These are phyloP conservation scores for Arenaria interpres DNA, from an alignment of 2,113 vertebrate species.

Conservation along the genomic window DNA sequence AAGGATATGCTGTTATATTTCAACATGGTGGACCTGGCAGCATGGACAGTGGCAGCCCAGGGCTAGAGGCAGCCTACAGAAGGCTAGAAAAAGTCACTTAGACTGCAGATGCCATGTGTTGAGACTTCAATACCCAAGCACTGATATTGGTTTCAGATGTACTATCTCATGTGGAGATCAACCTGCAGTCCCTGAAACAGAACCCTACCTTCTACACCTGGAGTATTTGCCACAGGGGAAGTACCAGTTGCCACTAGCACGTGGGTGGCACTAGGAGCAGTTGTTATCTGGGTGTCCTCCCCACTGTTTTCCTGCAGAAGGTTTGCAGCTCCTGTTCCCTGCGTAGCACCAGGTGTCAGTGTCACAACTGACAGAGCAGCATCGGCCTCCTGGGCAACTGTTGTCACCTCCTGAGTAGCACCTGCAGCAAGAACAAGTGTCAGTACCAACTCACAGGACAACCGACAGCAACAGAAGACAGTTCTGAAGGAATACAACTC, in stretches of 20 bases:
- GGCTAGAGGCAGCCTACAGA: not conserved
- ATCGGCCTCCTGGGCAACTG: constrained; percentile 16
- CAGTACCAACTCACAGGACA: not conserved
- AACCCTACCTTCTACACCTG: constrained; percentile 48
- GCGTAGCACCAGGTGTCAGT: not conserved
- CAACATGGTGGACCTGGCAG: fast-evolving
- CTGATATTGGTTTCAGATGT: not conserved
- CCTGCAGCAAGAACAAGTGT: not conserved
- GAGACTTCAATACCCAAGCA: not conserved
- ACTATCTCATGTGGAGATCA: not conserved
- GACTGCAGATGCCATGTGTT: no score
- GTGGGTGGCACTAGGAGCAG: not conserved
- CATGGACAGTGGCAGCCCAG: fast-evolving
- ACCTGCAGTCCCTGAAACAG: not conserved
- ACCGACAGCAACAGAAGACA: not conserved
- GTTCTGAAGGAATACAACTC: not conserved
- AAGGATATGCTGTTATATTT: not conserved
- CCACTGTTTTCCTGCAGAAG: not conserved
- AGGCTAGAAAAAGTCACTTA: not conserved
- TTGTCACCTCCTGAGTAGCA: constrained; percentile 39
- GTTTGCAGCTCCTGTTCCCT: not conserved
- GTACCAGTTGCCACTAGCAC: not conserved
- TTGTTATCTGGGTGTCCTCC: not conserved
- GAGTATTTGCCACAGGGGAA: not conserved
- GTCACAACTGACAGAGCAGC: not conserved